Evolutionary conservation across 1,140 invertebrate genomes (phyloP), one percentile per base, ranked within the genome.

Genomic region (Idris sp.): DNA sequence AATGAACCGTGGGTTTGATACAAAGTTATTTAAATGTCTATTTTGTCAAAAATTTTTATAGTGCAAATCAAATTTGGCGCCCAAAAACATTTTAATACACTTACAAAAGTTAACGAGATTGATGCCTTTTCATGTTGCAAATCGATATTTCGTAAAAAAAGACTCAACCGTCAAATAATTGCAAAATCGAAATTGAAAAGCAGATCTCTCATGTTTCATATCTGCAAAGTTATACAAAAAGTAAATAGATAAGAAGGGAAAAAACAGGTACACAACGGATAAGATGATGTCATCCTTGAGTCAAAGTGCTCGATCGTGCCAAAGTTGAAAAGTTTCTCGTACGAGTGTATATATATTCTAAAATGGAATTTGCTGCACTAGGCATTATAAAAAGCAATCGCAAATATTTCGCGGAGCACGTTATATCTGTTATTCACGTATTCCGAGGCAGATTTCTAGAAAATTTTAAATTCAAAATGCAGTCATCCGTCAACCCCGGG

Each of bases 361-460:
- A 64, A 73, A 64, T 64, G 58, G 59, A 58, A 73, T 64, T 56
- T 40, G 33, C 54, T 51, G 38, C 40, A 58, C 33, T 30, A 67
- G 54, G 56, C 49, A 62, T 54, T 74, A 43, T 64, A 58, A 68
- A 65, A 58, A 59, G 58, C 43, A 43, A 35, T 38, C 72, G 22
- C 58, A 31, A 64, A 51, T 51, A 48, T 54, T 33, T 33, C 36
- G 31, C 14, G 62, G 43, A 40, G 31, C 25, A 41, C 43, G 25
- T 56, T 59, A 48, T 31, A 58, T 53, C 31, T 51, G 9, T 36
- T 59, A 65, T 73, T 72, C 43, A 43, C 51, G 16, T 56, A 35
- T 56, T 53, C 31, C 41, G 15, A 48, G 46, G 18, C 35, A 16
- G 28, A 58, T 73, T 25, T 38, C 2, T 14, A 38, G 31, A 62